These are phyloP conservation scores for Darevskia nairensis DNA, from an alignment of 2,797 vertebrate species.

Conservation along the genomic window DNA sequence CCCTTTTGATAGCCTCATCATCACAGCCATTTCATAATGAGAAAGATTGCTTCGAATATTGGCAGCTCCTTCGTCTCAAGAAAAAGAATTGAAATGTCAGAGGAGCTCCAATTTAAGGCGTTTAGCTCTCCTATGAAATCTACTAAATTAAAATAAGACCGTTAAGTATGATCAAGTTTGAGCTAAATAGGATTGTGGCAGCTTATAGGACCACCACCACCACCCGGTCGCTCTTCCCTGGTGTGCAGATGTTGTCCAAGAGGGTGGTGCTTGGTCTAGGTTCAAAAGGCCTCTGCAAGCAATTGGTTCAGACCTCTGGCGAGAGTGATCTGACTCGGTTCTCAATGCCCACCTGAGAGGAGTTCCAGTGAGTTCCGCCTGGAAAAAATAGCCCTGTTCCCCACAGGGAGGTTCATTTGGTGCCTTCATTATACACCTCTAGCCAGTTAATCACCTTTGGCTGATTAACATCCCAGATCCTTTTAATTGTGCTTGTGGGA, in stretches of 20 bases:
- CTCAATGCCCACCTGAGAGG: no score
- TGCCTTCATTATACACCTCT: no score
- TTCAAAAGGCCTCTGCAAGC: background rate
- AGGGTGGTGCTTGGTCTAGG: no score
- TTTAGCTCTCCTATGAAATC: constrained; percentile 37
- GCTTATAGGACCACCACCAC: background rate
- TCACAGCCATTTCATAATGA: constrained; percentile 29
- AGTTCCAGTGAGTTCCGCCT: no score
- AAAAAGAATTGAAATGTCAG: constrained; percentile 43
- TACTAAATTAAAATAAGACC: constrained; percentile 9
- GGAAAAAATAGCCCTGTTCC: no score
- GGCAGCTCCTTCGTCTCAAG: constrained; percentile 44
- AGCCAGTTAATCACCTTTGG: no score
- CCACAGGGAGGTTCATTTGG: no score
- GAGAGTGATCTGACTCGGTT: no score
- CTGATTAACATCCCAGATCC: no score
- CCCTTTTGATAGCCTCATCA: constrained; percentile 20
- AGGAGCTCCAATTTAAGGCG: constrained; percentile 29
- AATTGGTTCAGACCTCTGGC: background rate
- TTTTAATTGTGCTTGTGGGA: no score
- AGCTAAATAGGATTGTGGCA: background rate
- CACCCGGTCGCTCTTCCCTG: background rate
- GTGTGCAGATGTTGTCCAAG: background rate
- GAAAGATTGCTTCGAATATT: constrained; percentile 41
- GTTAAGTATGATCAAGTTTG: background rate